phyloP scores from a whole-genome alignment of 1,140 invertebrate species.

The Calliopsis andreniformis region DNA sequence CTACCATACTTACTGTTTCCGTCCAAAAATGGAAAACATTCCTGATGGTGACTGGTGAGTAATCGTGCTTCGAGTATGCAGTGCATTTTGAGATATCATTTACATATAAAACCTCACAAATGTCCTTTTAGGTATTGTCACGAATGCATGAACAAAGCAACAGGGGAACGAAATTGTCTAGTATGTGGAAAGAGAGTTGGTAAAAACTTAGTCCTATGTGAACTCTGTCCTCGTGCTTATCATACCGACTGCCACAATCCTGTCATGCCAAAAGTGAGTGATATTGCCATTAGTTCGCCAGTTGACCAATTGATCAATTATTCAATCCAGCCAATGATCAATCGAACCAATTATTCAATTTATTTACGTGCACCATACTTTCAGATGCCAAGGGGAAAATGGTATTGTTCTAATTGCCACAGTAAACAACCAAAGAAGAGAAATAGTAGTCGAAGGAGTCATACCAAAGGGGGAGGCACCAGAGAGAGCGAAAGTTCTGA shows the following conservation, averaged over 20 bases:
- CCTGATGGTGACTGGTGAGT: conserved; percentile 98
- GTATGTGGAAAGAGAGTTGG: conserved; percentile 92
- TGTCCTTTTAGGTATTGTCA: conserved; percentile 90
- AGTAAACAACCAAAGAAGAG: conserved; percentile 90
- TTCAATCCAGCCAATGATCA: too few species aligned
- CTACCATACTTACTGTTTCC: conserved; percentile 99
- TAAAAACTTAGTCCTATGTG: conserved; percentile 92
- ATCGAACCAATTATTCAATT: background rate
- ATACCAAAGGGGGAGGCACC: conserved; percentile 76
- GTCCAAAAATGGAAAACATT: conserved; percentile 97
- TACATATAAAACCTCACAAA: background rate
- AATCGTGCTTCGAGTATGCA: background rate
- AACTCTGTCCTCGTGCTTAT: conserved; percentile 94
- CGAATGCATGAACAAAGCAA: conserved; percentile 98
- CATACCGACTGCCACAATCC: conserved; percentile 96
- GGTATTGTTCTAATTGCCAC: conserved; percentile 92
- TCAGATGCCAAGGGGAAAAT: conserved; percentile 91
- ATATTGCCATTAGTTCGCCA: too few species aligned
- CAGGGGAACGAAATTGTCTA: conserved; percentile 92
- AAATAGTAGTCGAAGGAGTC: conserved; percentile 82
- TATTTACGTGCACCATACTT: conserved; percentile 14
- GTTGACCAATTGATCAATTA: background rate
- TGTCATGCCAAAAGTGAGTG: conserved; percentile 88
- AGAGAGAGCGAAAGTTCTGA: conserved; percentile 83
- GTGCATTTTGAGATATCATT: background rate